Evolutionary conservation across 2,888 invertebrate genomes (phyloP), one percentile per base, ranked within the genome.

Genomic region (Archaeoteleia sp.): DNA sequence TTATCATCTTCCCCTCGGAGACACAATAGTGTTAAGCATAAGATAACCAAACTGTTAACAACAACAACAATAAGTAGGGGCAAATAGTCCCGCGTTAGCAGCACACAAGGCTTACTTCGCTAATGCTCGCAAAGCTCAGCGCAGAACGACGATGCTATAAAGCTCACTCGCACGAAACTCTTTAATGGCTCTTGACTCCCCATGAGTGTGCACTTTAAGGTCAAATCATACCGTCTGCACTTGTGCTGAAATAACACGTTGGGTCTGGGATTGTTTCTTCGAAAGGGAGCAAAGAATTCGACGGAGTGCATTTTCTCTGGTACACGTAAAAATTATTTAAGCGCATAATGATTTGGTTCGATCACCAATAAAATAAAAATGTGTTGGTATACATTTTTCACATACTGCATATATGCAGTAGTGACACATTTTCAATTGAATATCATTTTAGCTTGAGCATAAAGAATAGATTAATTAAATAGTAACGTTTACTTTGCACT

Each of bases 11-110:
- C 71, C 69, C 70, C 58, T 55, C 70, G 37, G 72, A 72, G 74
- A 76, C 78, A 80, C 81, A 80, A 82, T 80, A 80, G 81, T 77
- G 83, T 78, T 82, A 82, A 82, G 80, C 78, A 78, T 75, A 75
- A 80, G 82, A 83, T 83, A 83, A 81, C 58, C 60, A 43, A 37
- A 63, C 67, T 65, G 67, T 63, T 67, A 70, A 70, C 67, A 51
- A 60, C 54, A 37, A 29, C 9, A 29, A 29, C 29, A 29, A 7
- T 2, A 9, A 29, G 29, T 2, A 9, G 9, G 29, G 34, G 57
- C 45, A 58, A 62, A 42, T 58, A 53, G 27, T 32, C 29, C 37
- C 30, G 42, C 39, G n/a, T n/a, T n/a, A n/a, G n/a, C n/a, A n/a
- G n/a, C n/a, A 49, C 55, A 43, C 13, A 12, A 17, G 14, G 29